Percentiles rank a stretch among this genome's conserved stretches.
These are phyloP conservation scores for Grammomys surdaster DNA, from an alignment of 2,113 vertebrate species.

Conservation along the genomic window DNA sequence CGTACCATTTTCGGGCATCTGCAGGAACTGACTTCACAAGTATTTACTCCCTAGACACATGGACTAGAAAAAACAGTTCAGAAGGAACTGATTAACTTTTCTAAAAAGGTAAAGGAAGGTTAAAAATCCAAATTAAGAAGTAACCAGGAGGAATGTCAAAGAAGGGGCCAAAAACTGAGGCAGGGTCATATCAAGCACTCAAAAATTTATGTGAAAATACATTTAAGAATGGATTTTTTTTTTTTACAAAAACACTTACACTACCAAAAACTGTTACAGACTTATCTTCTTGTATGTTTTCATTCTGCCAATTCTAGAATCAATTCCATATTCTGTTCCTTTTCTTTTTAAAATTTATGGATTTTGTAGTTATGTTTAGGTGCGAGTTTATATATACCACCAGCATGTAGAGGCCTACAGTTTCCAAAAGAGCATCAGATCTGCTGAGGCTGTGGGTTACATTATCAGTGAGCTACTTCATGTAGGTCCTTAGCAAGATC, in stretches of 20 bases:
- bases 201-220: background rate
- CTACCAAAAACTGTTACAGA: background rate
- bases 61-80: background rate
- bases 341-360: background rate
- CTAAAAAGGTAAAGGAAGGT: no score
- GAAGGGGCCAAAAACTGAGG: background rate
- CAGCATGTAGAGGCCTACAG: no score
- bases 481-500: fast-evolving
- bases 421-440: background rate
- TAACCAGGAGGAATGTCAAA: background rate
- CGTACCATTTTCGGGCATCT: background rate
- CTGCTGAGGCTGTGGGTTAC: background rate
- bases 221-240: background rate
- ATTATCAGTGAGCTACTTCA: background rate
- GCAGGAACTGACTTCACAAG: background rate
- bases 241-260: no score
- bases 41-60: background rate
- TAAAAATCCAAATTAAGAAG: background rate
- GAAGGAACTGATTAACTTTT: background rate
- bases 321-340: background rate
- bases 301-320: background rate
- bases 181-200: background rate
- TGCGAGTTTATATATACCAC: background rate
- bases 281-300: background rate
- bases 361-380: background rate